Evolutionary conservation across 2,888 invertebrate species (phyloP).

Genomic region (Limnephilus marmoratus): DNA sequence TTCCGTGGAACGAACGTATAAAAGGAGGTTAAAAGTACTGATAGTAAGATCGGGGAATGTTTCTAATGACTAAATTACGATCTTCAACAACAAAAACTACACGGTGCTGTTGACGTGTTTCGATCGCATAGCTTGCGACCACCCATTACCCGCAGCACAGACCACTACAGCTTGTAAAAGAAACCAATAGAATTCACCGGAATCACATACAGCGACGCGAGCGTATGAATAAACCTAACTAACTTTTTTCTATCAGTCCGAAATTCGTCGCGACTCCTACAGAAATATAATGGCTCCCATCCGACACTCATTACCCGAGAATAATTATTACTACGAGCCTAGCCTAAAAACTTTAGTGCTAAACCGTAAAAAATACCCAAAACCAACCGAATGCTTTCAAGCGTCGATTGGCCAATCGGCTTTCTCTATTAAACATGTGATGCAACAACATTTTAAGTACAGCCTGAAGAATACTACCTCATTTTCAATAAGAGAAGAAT

Average conservation of each 20-base stretch:
- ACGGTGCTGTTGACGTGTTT: background rate
- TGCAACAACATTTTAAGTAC: slow-evolving; percentile 34
- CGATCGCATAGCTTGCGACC: background rate
- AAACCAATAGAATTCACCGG: slow-evolving; percentile 38
- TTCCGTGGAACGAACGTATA: no score
- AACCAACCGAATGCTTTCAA: slow-evolving; percentile 19
- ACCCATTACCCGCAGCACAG: slow-evolving; percentile 43
- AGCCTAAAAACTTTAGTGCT: slow-evolving; percentile 10
- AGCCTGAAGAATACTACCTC: background rate
- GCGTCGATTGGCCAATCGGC: slow-evolving; percentile 31
- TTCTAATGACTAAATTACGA: background rate
- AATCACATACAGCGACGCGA: slow-evolving; percentile 30
- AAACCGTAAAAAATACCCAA: slow-evolving; percentile 32
- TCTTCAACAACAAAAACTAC: background rate
- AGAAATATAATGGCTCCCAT: slow-evolving; percentile 26
- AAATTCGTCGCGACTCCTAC: slow-evolving; percentile 42
- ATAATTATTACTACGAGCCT: background rate
- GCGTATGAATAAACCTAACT: slow-evolving; percentile 11
- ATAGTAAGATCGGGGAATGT: background rate
- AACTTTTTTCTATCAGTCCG: slow-evolving; percentile 28
- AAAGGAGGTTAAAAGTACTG: background rate
- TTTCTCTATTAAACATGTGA: slow-evolving; percentile 36
- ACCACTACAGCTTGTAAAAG: slow-evolving; percentile 37
- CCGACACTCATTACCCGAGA: slow-evolving; percentile 27
- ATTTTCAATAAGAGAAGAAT: slow-evolving; percentile 3